A percentile compares a stretch with the other conserved stretches of the same genome.
Conservation (phyloP, 2,888 invertebrate species). For the Erebia aethiops region DNA sequence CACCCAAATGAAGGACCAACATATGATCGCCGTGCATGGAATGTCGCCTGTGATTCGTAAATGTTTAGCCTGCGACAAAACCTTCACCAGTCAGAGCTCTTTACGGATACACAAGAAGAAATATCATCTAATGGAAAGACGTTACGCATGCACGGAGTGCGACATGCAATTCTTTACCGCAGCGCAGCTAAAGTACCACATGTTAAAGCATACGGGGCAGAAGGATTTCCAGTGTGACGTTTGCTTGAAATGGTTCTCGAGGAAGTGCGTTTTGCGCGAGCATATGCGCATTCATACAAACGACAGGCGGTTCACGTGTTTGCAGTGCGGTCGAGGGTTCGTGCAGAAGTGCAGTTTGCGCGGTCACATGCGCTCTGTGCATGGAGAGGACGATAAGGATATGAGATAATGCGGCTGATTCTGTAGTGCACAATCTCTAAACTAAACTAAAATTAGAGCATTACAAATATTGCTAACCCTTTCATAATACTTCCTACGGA, state of each 20-base stretch:
- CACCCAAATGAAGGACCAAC: constrained; percentile 40
- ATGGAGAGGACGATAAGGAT: constrained; percentile 31
- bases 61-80: constrained; percentile 53
- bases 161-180: background rate
- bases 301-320: constrained; percentile 48
- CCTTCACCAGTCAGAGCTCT: background rate
- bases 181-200: background rate
- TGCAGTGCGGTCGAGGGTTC: constrained; percentile 49
- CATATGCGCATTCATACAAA: constrained; percentile 5
- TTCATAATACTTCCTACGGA: too few relatives aligned
- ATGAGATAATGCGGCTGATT: too few relatives aligned
- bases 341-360: constrained; percentile 54
- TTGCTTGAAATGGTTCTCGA: constrained; percentile 6
- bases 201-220: constrained; percentile 3
- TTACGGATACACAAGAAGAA: constrained; percentile 1
- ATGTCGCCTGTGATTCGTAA: constrained; percentile 39
- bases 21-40: constrained; percentile 45
- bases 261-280: constrained; percentile 4
- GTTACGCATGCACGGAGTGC: background rate
- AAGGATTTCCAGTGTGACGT: constrained; percentile 14
- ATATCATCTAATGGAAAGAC: constrained; percentile 6
- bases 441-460: too few relatives aligned
- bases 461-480: too few relatives aligned
- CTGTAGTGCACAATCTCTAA: too few relatives aligned
- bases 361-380: constrained; percentile 47